phyloP scores from a whole-genome alignment of 1,140 invertebrate species.

The Brachionus rotundiformis region DNA sequence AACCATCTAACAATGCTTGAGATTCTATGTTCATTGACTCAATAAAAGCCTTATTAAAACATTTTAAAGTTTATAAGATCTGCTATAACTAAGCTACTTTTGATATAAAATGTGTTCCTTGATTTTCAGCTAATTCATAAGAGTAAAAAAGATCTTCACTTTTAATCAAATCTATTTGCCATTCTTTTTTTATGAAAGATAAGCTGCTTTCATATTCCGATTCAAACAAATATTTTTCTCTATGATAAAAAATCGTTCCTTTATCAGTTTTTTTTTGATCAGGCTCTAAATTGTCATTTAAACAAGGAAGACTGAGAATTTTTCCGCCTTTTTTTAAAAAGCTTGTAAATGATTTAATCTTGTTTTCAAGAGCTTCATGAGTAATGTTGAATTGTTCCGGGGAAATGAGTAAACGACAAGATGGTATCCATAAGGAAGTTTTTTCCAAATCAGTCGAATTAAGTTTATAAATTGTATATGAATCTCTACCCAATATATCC shows the following conservation, averaged over 20 bases:
- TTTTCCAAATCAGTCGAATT: not conserved
- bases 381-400: not conserved
- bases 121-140: not conserved
- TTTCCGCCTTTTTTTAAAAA: not conserved
- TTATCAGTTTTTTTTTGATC: not conserved
- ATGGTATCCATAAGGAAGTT: not conserved
- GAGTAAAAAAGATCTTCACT: not conserved
- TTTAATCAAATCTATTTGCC: not conserved
- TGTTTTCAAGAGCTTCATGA: not conserved
- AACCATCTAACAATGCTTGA: not conserved
- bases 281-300: not conserved
- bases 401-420: not conserved
- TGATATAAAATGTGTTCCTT: not conserved
- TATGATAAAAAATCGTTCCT: not conserved
- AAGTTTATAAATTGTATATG: constrained; percentile 34
- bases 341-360: not conserved
- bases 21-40: not conserved
- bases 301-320: constrained; percentile 22
- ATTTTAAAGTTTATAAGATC: too few relatives aligned
- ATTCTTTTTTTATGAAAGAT: not conserved
- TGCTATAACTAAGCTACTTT: not conserved
- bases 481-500: not conserved
- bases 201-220: not conserved
- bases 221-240: constrained; percentile 33
- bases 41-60: constrained; percentile 28